Percentiles rank a stretch among this genome's conserved stretches.
Evolutionary conservation across 2,888 invertebrate genomes (phyloP).

Genomic region (Biston stratarius): DNA sequence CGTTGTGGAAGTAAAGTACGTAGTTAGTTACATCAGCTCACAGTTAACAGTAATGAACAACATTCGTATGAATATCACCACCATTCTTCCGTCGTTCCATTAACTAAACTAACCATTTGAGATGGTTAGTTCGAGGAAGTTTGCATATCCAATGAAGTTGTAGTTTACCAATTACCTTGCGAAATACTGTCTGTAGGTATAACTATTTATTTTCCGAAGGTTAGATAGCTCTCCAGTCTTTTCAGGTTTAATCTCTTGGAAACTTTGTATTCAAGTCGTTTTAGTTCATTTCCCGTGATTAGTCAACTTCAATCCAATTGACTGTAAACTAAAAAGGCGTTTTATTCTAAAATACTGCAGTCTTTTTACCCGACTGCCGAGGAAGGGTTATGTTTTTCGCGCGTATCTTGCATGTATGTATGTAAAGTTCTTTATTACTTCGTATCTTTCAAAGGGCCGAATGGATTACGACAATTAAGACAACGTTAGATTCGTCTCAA

Average conservation of each 20-base stretch:
- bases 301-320: not conserved
- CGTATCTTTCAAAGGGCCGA: too few relatives aligned
- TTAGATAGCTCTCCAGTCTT: not conserved
- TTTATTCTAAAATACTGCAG: too few relatives aligned
- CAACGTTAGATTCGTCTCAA: too few relatives aligned
- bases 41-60: slow-evolving; percentile 45
- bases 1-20: slow-evolving; percentile 38
- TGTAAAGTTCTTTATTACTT: too few relatives aligned
- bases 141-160: slow-evolving; percentile 30
- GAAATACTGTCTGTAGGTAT: slow-evolving; percentile 2
- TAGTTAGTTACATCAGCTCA: slow-evolving; percentile 45
- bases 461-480: too few relatives aligned
- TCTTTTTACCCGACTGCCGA: too few relatives aligned
- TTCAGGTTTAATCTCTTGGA: not conserved
- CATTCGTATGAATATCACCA: slow-evolving; percentile 37
- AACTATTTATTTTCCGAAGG: not conserved
- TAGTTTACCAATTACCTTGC: slow-evolving; percentile 16
- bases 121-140: slow-evolving; percentile 26
- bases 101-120: slow-evolving; percentile 32
- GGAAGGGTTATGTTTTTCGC: too few relatives aligned
- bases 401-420: too few relatives aligned
- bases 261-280: not conserved
- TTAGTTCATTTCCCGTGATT: not conserved
- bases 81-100: slow-evolving; percentile 28
- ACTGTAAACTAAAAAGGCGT: not conserved